Conservation (phyloP, 1,140 invertebrate species). For the Amphibalanus amphitrite region DNA sequence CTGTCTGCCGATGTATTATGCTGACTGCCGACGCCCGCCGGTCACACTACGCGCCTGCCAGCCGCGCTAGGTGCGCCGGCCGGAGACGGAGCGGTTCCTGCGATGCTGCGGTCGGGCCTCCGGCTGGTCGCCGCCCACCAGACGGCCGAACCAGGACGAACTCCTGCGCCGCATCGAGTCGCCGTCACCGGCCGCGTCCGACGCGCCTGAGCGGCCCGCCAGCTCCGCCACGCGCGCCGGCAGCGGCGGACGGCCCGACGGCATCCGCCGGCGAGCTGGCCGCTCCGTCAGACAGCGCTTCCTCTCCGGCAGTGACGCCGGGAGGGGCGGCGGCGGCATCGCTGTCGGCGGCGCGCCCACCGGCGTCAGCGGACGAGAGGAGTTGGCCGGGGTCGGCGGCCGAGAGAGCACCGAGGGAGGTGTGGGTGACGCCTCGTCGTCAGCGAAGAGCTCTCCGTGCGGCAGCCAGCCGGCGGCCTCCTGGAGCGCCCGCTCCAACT, state of each 20-base stretch:
- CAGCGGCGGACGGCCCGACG: neutral
- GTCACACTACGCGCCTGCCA: too few species aligned
- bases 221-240: neutral
- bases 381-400: too few species aligned
- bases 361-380: too few species aligned
- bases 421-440: neutral
- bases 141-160: neutral
- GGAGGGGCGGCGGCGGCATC: too few species aligned
- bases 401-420: too few species aligned
- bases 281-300: neutral
- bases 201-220: neutral
- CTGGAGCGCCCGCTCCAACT: neutral
- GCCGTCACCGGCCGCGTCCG: too few species aligned
- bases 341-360: too few species aligned
- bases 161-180: neutral
- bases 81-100: neutral
- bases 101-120: too few species aligned
- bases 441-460: neutral
- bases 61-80: neutral
- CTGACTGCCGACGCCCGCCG: too few species aligned
- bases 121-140: neutral
- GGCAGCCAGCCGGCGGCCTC: neutral
- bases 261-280: too few species aligned
- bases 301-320: too few species aligned
- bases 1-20: too few species aligned